These are phyloP conservation scores for Meteorus sp. DNA, from an alignment of 1,140 invertebrate species.

Conservation along the genomic window DNA sequence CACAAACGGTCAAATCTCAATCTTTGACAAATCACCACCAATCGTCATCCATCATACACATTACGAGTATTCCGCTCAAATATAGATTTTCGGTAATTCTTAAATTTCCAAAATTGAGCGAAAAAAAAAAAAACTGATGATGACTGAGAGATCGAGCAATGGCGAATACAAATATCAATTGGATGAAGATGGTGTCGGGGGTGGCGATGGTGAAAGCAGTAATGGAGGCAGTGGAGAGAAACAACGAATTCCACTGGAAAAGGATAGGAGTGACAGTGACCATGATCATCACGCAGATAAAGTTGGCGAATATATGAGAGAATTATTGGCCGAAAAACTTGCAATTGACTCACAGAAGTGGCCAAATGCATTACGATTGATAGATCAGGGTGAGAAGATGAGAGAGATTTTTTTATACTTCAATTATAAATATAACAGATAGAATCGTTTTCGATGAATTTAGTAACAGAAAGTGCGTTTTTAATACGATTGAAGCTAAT, in stretches of 20 bases:
- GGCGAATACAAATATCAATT: conserved; percentile 49
- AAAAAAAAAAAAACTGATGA: conserved; percentile 22
- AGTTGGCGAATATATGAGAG: conserved; percentile 74
- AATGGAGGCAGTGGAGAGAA: conserved; percentile 39
- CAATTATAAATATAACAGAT: no score
- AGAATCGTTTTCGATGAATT: no score
- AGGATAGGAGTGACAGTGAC: conserved; percentile 47
- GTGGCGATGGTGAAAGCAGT: conserved; percentile 9
- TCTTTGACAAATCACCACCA: no score
- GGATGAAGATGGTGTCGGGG: conserved; percentile 38
- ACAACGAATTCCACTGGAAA: conserved; percentile 33
- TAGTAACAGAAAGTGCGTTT: conserved; percentile 1
- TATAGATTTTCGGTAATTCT: no score
- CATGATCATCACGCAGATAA: conserved; percentile 61
- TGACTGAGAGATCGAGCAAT: conserved; percentile 50
- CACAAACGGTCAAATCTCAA: no score
- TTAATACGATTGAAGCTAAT: neutral
- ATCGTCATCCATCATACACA: no score
- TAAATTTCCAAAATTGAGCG: conserved; percentile 6
- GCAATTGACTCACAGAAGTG: conserved; percentile 70
- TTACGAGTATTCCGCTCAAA: no score
- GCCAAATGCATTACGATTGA: conserved; percentile 68
- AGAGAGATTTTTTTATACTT: conserved; percentile 9
- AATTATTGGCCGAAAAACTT: conserved; percentile 74
- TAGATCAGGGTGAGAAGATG: conserved; percentile 68